phyloP scores from a whole-genome alignment of 2,113 vertebrate species.

The Nicator chloris region DNA sequence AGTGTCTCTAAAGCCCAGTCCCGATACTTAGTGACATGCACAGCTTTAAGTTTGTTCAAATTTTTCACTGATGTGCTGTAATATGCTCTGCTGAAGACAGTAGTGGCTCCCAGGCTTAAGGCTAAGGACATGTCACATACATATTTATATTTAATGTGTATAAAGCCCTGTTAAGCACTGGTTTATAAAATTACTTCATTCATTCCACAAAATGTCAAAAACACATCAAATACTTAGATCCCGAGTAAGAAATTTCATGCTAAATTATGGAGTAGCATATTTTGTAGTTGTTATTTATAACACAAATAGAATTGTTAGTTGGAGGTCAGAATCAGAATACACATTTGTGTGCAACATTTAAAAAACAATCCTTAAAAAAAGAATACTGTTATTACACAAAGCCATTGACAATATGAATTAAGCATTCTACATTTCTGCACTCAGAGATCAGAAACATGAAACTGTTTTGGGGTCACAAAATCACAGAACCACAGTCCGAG shows the following conservation, averaged over 20 bases:
- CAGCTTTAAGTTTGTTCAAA: background rate
- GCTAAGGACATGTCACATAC: background rate
- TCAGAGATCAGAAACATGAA: background rate
- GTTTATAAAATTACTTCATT: background rate
- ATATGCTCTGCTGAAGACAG: background rate
- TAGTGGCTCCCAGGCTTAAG: background rate
- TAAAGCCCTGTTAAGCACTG: background rate
- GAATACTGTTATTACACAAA: background rate
- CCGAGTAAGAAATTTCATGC: background rate
- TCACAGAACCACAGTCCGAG: background rate
- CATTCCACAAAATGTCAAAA: background rate
- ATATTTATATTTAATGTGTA: background rate
- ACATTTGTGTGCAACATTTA: background rate
- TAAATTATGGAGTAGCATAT: background rate
- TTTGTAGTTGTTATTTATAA: background rate
- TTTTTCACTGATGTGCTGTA: background rate
- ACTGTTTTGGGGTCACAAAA: background rate
- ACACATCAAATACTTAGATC: background rate
- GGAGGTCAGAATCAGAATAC: background rate
- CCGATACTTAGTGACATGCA: background rate
- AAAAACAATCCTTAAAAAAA: background rate
- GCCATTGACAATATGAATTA: background rate
- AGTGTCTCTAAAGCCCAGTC: background rate
- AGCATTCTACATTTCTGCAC: background rate
- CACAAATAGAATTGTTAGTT: background rate